Evolutionary conservation across 2,797 vertebrate species (phyloP).

Genomic region (Moxostoma hubbsi): DNA sequence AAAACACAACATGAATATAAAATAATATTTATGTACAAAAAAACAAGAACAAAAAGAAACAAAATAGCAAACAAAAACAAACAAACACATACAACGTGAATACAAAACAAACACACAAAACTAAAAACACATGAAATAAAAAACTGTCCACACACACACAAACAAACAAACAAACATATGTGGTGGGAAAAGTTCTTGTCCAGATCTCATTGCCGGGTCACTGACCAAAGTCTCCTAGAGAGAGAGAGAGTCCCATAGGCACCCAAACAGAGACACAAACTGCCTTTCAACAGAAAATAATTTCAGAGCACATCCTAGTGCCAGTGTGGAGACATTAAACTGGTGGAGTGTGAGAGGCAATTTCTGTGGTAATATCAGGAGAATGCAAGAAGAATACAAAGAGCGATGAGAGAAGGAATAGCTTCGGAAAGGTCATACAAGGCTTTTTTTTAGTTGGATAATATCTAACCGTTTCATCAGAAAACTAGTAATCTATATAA

Average conservation of each 20-base stretch:
- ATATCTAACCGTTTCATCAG: not conserved
- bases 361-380: conserved; percentile 37
- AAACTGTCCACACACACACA: too few relatives aligned
- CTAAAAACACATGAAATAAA: too few relatives aligned
- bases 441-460: not conserved
- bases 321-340: not conserved
- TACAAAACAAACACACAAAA: too few relatives aligned
- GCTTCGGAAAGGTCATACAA: conserved; percentile 6
- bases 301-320: not conserved
- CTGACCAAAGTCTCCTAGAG: conserved; percentile 8
- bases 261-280: not conserved
- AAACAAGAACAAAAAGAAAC: not conserved
- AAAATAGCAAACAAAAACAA: conserved; percentile 4
- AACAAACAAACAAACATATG: too few relatives aligned
- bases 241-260: not conserved
- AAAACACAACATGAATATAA: not conserved
- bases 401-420: not conserved
- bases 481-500: not conserved
- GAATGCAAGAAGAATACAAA: conserved; percentile 13
- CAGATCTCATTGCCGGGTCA: conserved; percentile 38
- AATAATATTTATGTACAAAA: not conserved
- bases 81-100: too few relatives aligned
- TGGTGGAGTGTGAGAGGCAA: conserved; percentile 30
- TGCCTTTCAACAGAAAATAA: conserved; percentile 16
- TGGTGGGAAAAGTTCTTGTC: conserved; percentile 13